phyloP scores from a whole-genome alignment of 2,113 vertebrate species.

The Amphiprion ocellaris region DNA sequence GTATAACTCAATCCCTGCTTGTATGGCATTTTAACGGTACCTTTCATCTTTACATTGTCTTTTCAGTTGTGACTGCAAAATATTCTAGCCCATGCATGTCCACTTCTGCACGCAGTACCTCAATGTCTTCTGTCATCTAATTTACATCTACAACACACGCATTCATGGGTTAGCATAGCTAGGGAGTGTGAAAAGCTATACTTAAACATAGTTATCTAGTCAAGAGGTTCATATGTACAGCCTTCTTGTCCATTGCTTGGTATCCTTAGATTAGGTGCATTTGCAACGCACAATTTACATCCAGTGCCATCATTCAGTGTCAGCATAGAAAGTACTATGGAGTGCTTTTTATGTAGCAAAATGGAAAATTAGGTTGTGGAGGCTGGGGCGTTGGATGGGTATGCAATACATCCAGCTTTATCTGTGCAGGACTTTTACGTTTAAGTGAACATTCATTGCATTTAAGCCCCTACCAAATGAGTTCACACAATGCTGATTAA shows the following conservation, averaged over 20 bases:
- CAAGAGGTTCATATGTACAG: conserved; percentile 18
- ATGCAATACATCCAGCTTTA: background rate
- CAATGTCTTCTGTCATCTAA: background rate
- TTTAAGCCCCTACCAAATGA: no score
- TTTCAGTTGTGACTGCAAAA: background rate
- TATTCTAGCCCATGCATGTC: background rate
- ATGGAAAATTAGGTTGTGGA: conserved; percentile 1
- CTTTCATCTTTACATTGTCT: background rate
- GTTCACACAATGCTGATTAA: no score
- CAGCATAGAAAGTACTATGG: no score
- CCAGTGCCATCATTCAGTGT: no score
- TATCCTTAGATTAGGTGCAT: conserved; percentile 3
- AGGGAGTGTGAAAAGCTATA: background rate
- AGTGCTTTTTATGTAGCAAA: no score
- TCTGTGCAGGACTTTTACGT: background rate
- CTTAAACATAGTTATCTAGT: background rate
- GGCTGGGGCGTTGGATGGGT: background rate
- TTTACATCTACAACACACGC: background rate
- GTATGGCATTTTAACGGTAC: background rate
- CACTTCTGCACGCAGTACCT: background rate
- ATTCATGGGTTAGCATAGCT: background rate
- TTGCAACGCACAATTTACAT: conserved; percentile 1
- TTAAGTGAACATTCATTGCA: no score
- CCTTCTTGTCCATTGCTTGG: conserved; percentile 4
- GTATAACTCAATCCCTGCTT: background rate